Evolutionary conservation across 2,797 vertebrate genomes (phyloP).

Genomic region (Peromyscus attwateri): DNA sequence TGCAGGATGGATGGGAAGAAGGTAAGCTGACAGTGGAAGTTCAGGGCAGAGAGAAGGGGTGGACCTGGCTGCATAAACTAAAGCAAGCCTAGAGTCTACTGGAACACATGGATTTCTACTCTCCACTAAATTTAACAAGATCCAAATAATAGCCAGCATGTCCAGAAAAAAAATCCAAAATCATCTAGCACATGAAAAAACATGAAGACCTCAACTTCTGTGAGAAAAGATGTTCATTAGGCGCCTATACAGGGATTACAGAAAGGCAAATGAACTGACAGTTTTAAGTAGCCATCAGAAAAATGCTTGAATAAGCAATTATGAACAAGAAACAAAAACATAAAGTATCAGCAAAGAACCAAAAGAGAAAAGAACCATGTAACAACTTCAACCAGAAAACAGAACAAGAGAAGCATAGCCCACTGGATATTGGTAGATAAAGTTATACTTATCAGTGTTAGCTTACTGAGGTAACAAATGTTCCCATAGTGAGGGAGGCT

Average conservation of each 20-base stretch:
- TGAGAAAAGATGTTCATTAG: background rate
- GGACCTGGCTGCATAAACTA: background rate
- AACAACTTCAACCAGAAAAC: background rate
- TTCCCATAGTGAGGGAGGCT: background rate
- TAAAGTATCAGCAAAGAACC: conserved; percentile 3
- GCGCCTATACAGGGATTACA: background rate
- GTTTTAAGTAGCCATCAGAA: conserved; percentile 1
- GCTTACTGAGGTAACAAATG: background rate
- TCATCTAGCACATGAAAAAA: background rate
- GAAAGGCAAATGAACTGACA: background rate
- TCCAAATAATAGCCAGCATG: background rate
- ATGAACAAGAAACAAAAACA: background rate
- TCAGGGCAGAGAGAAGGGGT: background rate
- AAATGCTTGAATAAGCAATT: conserved; percentile 8
- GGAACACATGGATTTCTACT: background rate
- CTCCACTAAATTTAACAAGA: background rate
- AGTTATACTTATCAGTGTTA: background rate
- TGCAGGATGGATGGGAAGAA: background rate
- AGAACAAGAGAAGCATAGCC: background rate
- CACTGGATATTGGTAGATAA: background rate
- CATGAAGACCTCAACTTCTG: background rate
- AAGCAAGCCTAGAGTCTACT: background rate
- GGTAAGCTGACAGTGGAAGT: background rate
- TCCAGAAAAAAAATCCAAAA: background rate
- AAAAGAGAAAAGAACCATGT: background rate